These are phyloP conservation scores for Tipula lateralis DNA, from an alignment of 2,888 invertebrate genomes.

Conservation along the genomic window DNA sequence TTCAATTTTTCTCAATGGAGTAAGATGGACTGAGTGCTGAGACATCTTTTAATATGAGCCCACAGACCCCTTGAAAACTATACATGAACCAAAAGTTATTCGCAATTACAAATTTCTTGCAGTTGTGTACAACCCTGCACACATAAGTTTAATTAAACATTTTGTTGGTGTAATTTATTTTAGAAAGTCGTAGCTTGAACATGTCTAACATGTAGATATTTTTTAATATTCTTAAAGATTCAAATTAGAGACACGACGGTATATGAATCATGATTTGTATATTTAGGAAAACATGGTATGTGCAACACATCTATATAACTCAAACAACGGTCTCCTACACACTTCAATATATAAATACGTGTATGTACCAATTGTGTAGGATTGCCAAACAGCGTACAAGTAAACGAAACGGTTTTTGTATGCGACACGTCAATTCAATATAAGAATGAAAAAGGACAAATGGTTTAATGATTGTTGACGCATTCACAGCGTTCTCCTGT, in stretches of 20 bases:
- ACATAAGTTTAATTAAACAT: not conserved
- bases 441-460: not conserved
- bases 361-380: not conserved
- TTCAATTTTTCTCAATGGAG: too few species aligned
- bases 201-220: not conserved
- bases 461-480: constrained; percentile 19
- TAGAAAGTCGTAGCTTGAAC: not conserved
- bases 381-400: not conserved
- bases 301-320: not conserved
- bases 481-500: not conserved
- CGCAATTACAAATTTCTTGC: not conserved
- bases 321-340: not conserved
- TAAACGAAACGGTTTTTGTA: not conserved
- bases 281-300: not conserved
- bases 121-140: not conserved
- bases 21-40: too few species aligned
- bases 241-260: not conserved
- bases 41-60: too few species aligned
- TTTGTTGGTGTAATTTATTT: not conserved
- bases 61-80: too few species aligned
- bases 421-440: not conserved
- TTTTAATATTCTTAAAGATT: not conserved
- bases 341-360: not conserved
- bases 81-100: too few species aligned
- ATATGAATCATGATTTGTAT: not conserved